Percentiles rank a stretch among this genome's conserved stretches.
These are phyloP conservation scores for Wiebesia pumilae DNA, from an alignment of 1,140 invertebrate genomes.

Conservation along the genomic window DNA sequence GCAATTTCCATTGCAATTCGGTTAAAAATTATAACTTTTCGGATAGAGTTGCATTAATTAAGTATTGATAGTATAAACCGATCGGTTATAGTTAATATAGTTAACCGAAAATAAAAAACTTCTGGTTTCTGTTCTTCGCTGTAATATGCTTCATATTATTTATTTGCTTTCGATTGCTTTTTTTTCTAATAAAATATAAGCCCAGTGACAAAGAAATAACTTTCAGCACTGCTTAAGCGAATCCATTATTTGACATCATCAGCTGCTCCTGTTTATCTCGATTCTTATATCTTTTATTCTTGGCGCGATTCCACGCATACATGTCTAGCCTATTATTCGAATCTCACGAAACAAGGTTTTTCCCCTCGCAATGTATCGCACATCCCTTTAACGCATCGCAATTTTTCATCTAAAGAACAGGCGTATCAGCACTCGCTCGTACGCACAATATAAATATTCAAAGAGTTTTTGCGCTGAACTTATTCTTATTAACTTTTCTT, in stretches of 20 bases:
- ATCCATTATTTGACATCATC: background rate
- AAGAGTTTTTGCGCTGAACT: background rate
- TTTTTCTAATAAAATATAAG: background rate
- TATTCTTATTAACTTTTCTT: background rate
- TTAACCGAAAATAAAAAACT: too few species aligned
- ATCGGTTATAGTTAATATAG: too few species aligned
- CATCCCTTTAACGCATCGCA: background rate
- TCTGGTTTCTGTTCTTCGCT: too few species aligned
- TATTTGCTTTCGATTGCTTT: background rate
- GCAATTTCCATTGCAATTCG: too few species aligned
- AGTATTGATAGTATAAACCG: too few species aligned
- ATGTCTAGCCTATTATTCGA: background rate
- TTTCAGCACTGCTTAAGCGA: background rate
- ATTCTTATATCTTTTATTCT: background rate
- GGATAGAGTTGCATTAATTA: too few species aligned
- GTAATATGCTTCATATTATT: too few species aligned
- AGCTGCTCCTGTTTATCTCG: background rate
- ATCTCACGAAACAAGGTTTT: background rate
- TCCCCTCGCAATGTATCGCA: slow-evolving; percentile 3
- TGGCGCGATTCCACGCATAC: background rate
- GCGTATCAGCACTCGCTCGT: background rate
- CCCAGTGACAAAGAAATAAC: background rate
- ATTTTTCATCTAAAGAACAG: background rate
- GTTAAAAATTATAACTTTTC: too few species aligned
- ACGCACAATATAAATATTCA: background rate